Evolutionary conservation across 1,140 invertebrate genomes (phyloP).

Genomic region (Aleiodes sp.): DNA sequence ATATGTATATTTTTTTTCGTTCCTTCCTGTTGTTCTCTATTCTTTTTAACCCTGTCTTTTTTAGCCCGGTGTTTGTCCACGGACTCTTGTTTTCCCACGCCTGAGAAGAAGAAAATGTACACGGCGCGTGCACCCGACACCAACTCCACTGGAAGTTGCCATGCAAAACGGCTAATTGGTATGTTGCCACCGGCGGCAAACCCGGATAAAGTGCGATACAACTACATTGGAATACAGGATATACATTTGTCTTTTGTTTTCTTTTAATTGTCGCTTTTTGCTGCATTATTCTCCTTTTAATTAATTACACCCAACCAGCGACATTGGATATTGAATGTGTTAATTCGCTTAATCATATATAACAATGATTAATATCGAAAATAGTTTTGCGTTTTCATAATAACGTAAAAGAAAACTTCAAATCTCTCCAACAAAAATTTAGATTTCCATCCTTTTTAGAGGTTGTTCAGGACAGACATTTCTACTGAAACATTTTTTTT

Average conservation of each 20-base stretch:
- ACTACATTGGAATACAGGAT: slow-evolving; percentile 48
- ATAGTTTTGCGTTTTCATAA: too few species aligned
- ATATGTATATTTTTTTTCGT: background rate
- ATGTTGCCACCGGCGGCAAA: slow-evolving; percentile 46
- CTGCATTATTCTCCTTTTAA: background rate
- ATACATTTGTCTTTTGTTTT: slow-evolving; percentile 38
- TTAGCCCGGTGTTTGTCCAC: slow-evolving; percentile 6
- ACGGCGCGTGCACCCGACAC: slow-evolving; percentile 29
- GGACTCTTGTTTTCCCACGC: slow-evolving; percentile 35
- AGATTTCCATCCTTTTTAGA: too few species aligned
- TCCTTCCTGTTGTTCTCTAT: background rate
- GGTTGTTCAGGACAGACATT: too few species aligned
- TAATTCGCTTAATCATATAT: too few species aligned
- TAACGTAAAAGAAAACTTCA: too few species aligned
- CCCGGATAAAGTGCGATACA: slow-evolving; percentile 46
- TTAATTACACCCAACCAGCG: too few species aligned
- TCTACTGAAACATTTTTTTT: too few species aligned
- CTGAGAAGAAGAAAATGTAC: slow-evolving; percentile 34
- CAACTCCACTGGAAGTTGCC: slow-evolving; percentile 31
- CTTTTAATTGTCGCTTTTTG: background rate
- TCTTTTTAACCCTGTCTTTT: background rate
- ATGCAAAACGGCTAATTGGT: slow-evolving; percentile 54
- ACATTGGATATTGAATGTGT: too few species aligned
- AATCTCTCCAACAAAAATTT: too few species aligned
- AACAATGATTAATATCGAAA: too few species aligned